Evolutionary conservation across 2,888 invertebrate species (phyloP).

Genomic region (Thereva unica): DNA sequence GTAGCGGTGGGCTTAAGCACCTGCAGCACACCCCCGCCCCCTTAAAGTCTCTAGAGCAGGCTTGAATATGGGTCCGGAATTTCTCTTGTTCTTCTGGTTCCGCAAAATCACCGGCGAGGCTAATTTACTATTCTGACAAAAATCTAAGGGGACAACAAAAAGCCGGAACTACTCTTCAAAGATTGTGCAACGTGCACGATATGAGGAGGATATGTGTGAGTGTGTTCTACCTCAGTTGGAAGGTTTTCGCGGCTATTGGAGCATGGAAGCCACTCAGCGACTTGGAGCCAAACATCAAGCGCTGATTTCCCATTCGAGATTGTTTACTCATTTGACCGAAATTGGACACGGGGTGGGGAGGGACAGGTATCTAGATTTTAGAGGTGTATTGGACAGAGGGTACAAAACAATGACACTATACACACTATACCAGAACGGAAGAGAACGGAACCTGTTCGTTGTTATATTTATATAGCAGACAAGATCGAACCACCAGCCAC

Average conservation of each 20-base stretch:
- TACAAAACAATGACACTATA: too few species aligned
- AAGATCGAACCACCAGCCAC: constrained; percentile 40
- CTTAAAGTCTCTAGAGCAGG: not conserved
- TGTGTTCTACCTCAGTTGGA: constrained; percentile 41
- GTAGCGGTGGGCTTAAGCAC: too few species aligned
- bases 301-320: constrained; percentile 23
- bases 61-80: not conserved
- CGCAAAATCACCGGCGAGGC: not conserved
- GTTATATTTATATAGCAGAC: not conserved
- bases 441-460: not conserved
- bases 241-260: constrained; percentile 43
- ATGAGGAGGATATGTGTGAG: constrained; percentile 33
- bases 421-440: not conserved
- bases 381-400: not conserved
- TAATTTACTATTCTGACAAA: constrained; percentile 20
- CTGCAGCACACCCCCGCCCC: too few species aligned
- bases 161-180: constrained; percentile 59
- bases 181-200: constrained; percentile 47
- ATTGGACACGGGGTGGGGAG: not conserved
- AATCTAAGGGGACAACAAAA: constrained; percentile 47
- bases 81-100: constrained; percentile 29
- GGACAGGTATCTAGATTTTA: not conserved
- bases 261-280: constrained; percentile 45
- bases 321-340: not conserved
- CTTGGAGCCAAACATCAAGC: constrained; percentile 45